Base-by-base conservation (phyloP, 2,113 vertebrate species). In the Alligator mississippiensis region DNA sequence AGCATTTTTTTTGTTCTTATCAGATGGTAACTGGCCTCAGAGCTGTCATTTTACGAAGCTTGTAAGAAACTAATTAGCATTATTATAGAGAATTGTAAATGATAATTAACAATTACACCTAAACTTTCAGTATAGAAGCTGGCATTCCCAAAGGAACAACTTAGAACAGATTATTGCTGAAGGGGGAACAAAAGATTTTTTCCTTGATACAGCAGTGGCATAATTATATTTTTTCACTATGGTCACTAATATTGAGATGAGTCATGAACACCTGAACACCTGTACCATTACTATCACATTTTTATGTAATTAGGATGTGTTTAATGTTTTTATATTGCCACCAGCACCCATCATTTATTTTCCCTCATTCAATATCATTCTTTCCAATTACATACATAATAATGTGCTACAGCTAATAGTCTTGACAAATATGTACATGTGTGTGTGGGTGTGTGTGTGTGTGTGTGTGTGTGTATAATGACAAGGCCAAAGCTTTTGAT, bases 11-110 rank as follows among this genome's bases (percentile, higher is more conserved):
- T 82, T 63, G 70, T 81, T 84, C 34, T 85, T 63, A 14, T 28
- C 5, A 9, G 22, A 12, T 66, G 57, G 38, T 27, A 90, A 89
- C 80, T 47, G 47, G 82, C 22, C 77, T 83, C 55, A 90, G 38
- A 58, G 22, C 8, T 96, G 76, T 94, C 63, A 90, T 19, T 7
- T 75, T 91, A 77, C 62, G 89, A 79, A 94, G 8, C 4, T 38
- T 93, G 25, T 87, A 87, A 92, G 84, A 96, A 93, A 82, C 12
- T 76, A 88, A 96, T 89, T 89, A 95, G 54, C 38, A 91, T 95
- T 89, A 80, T 82, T 92, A 34, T 2, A 94, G 62, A 87, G 27
- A 91, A 91, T 3, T 9, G 1, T 81, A 89, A 85, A 79, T 77
- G 2, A 47, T 68, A 92, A 87, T 88, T 93, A 93, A 90, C 77